Evolutionary conservation across 2,113 vertebrate genomes (phyloP), one percentile per base, ranked within the genome.

Genomic region (Speoplatyrhinus poulsoni): DNA sequence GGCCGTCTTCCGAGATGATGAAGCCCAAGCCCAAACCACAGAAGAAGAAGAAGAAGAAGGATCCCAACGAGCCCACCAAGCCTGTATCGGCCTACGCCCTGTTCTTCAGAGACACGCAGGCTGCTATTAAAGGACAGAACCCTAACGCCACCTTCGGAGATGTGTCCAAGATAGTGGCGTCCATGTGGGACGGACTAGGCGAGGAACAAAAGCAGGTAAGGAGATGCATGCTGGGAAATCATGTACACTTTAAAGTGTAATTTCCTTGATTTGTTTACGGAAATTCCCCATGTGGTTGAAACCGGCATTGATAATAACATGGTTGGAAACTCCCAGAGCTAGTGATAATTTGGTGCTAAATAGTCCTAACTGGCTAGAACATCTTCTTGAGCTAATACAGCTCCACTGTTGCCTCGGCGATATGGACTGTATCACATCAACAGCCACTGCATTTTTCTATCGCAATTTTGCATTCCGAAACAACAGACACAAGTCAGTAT

Each of bases 41-140:
- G 79, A 99, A 99, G 82, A 99, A 99, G 92, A 99, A 99, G 94
- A 99, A 99, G 82, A 99, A 99, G 95, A 99, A 99, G 94, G 98
- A 99, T 72, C 98, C 98, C 53, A 99, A 99, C 0, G 98, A 99
- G 92, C 98, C 98, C 0, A 96, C 96, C 76, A 99, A 99, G 89
- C 98, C 98, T 0, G 98, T 99, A 80, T 99, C 98, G 0, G 98
- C 98, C 56, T 99, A 99, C 0, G 98, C 98, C 8, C 93, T 99
- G 75, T 99, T 99, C 91, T 99, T 99, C 93, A 95, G 98, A 80
- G 98, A 99, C 87, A 99, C 98, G 0, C 98, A 99, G 88, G 98
- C 98, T 0, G 96, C 96, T 87, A 99, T 99, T 86, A 99, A 99
- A 73, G 96, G 97, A 46, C 95, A 97, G 79, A 99, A 99, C 84